Conservation (phyloP, 2,888 invertebrate species). For the Macrophya alboannulata region DNA sequence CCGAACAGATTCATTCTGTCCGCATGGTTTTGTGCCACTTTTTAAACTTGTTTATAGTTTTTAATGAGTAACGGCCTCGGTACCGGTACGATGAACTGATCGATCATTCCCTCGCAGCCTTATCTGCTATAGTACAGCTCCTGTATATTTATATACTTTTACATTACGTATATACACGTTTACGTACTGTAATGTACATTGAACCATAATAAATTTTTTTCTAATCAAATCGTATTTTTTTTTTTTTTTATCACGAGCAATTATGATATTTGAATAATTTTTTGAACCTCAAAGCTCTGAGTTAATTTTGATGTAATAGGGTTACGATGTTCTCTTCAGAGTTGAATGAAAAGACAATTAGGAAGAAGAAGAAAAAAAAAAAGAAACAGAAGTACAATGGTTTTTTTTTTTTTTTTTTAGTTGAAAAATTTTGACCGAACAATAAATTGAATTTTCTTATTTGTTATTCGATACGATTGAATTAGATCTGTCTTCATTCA, state of each 20-base stretch:
- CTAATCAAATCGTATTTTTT: no score
- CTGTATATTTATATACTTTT: neutral
- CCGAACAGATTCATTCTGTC: neutral
- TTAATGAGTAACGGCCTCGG: neutral
- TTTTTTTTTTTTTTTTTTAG: no score
- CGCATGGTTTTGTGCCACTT: neutral
- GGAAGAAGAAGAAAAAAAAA: neutral
- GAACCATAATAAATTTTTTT: no score
- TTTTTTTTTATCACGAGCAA: no score
- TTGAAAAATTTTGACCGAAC: no score
- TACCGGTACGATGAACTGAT: constrained; percentile 22
- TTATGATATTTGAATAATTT: no score
- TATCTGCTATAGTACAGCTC: neutral
- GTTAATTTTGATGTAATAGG: no score
- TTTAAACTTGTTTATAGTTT: neutral
- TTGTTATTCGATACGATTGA: neutral
- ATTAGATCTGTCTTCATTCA: neutral
- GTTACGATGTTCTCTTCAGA: no score
- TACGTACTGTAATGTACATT: neutral
- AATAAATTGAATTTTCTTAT: neutral
- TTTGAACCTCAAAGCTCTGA: no score
- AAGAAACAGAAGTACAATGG: no score
- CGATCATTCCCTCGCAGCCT: neutral
- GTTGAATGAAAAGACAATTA: no score
- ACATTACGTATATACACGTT: neutral